Evolutionary conservation across 2,888 invertebrate species (phyloP), one percentile per base, ranked within the genome.

Genomic region (Andrena trimmerana): DNA sequence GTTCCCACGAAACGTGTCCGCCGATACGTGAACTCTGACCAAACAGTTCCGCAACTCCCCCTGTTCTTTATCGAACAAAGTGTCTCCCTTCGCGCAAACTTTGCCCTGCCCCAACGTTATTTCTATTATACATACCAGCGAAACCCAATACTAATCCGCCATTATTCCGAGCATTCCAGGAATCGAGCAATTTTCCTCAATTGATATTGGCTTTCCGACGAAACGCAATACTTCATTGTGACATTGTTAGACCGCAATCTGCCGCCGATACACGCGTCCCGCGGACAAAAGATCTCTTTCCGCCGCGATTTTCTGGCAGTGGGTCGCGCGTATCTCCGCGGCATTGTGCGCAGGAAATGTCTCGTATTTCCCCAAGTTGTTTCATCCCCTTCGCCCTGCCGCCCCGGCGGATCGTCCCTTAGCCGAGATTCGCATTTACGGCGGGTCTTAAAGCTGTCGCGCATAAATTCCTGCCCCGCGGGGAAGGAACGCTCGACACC

Each of bases 341-440:
- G 20, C 31, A 33, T 71, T 74, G 67, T 52, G 7, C 50, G 20
- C 24, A 16, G 16, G 67, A 74, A 74, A 66, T 52, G 60, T 69
- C 68, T 78, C 74, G 77, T 72, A 57, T 81, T 85, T 78, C 71
- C 71, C 54, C 65, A 78, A 65, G 68, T 42, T 78, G 74, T 74
- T 72, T 48, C 62, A 50, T 54, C 29, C 62, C 42, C 16, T 8
- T 29, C 59, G 71, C 33, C 36, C 60, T 27, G 59, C 48, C 79
- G 48, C 8, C 77, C 42, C 57, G 36, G 42, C 69, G 77, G 79
- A 83, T 81, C 67, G 77, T 87, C 72, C 76, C 77, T 76, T 66
- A 77, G 73, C 74, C 86, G 83, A 81, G 87, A 76, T 85, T 83
- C 74, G 63, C 77, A 54, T 87, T 87, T 87, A 81, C 85, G 81